These are phyloP conservation scores for Spinus olivaceus DNA, from an alignment of 2,797 vertebrate genomes.

Conservation along the genomic window DNA sequence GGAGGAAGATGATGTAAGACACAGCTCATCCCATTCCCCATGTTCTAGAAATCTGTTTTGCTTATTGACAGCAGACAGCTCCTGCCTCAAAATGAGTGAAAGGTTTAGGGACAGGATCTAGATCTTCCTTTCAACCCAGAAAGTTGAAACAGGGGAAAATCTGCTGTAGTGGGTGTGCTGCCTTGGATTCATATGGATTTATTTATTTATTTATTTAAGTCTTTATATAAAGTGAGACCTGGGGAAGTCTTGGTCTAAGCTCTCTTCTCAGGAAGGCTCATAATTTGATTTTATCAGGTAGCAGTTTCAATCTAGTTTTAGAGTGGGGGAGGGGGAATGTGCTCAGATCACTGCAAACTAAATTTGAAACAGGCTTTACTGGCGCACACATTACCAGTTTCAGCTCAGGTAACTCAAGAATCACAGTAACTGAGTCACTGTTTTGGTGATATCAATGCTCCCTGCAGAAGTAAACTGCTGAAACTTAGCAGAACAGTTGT, in stretches of 20 bases:
- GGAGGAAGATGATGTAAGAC: background rate
- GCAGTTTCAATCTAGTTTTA: background rate
- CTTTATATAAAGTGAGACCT: background rate
- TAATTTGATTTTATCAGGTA: background rate
- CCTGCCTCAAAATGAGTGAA: background rate
- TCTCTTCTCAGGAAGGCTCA: background rate
- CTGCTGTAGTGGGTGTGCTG: background rate
- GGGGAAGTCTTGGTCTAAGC: background rate
- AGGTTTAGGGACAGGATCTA: background rate
- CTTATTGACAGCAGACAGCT: background rate
- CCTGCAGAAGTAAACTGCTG: background rate
- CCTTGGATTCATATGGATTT: background rate
- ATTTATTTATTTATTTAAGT: background rate
- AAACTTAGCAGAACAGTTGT: background rate
- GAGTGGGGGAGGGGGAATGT: background rate
- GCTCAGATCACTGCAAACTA: background rate
- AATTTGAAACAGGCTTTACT: conserved; percentile 7
- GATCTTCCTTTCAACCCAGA: background rate
- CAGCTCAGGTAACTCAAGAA: conserved; percentile 9
- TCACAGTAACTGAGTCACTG: background rate
- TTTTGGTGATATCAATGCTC: background rate
- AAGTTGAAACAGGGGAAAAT: background rate
- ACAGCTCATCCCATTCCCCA: background rate
- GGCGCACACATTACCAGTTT: background rate
- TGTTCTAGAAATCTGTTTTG: background rate